Evolutionary conservation across 2,797 vertebrate species (phyloP), one percentile per base, ranked within the genome.

Genomic region (Crenichthys baileyi): DNA sequence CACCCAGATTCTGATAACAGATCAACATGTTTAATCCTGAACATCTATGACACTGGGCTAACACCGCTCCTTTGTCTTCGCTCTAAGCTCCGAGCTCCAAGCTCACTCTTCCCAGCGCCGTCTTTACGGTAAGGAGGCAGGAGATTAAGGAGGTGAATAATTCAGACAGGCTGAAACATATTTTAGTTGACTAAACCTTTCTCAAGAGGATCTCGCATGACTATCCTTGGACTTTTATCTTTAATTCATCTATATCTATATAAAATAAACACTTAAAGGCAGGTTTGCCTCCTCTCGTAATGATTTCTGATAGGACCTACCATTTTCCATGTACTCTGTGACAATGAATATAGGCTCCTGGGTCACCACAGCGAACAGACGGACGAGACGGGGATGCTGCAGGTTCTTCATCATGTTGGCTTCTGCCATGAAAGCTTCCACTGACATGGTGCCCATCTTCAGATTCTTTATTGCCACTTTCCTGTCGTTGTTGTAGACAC

Each of bases 311-410:
- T 26, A 26, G 55, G n/a, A 84, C 96, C 92, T 90, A 99, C 98
- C 98, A n/a, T 99, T 98, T 92, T 98, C 97, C 98, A 99, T 99
- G 94, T 95, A 99, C 90, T 99, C 98, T 0, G 98, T 99, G 93
- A 99, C 95, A 84, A 99, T 99, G 83, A 93, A 98, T 90, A 99
- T 99, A 63, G 98, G 98, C 88, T 99, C 98, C 92, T 98, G 96
- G 0, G 98, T 99, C 61, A 99, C 98, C 85, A 99, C 98, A 0
- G 98, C 98, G 0, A 99, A 97, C 16, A 99, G 97, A 70, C 97
- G 95, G 79, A 99, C 98, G 26, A 99, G 95, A 72, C 96, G 92
- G 0, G 90, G 75, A 88, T 99, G 98, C 85, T 97, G 98, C 92
- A 99, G 90, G 90, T 96, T 96, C 94, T 99, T 99, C 98, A 99